These are phyloP conservation scores for Etheostoma spectabile DNA, from an alignment of 2,113 vertebrate genomes.

Conservation along the genomic window DNA sequence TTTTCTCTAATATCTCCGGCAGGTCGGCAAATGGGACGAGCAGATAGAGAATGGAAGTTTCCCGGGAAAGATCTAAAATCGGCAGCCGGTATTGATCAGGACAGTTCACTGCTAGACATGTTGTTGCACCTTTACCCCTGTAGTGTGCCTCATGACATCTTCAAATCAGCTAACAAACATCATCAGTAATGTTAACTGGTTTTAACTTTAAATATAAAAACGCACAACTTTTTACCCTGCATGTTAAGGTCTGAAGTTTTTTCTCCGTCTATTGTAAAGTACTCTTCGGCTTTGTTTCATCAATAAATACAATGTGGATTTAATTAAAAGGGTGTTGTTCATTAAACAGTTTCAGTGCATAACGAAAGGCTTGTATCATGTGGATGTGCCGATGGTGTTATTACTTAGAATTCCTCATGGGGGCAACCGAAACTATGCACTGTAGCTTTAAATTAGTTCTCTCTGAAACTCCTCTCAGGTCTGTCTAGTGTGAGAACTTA, in stretches of 20 bases:
- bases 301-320: conserved; percentile 41
- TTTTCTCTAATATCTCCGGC: conserved; percentile 33
- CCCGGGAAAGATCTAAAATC: conserved; percentile 81
- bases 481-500: not conserved
- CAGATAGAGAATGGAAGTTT: conserved; percentile 83
- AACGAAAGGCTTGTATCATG: too few relatives aligned
- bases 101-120: conserved; percentile 34
- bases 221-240: conserved; percentile 58
- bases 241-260: conserved; percentile 30
- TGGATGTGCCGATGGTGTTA: too few relatives aligned
- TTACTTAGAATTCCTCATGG: too few relatives aligned
- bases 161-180: not conserved
- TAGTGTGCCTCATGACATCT: conserved; percentile 56
- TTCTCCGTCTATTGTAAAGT: not conserved
- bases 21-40: conserved; percentile 84
- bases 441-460: not conserved
- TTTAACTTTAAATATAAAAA: conserved; percentile 50
- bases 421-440: too few relatives aligned
- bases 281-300: conserved; percentile 22
- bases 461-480: not conserved
- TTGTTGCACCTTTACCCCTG: conserved; percentile 35
- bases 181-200: conserved; percentile 25
- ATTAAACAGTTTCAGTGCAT: not conserved
- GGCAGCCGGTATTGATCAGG: not conserved
- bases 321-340: conserved; percentile 16